Conservation (phyloP, 2,888 invertebrate species). For the Volucella zonaria region DNA sequence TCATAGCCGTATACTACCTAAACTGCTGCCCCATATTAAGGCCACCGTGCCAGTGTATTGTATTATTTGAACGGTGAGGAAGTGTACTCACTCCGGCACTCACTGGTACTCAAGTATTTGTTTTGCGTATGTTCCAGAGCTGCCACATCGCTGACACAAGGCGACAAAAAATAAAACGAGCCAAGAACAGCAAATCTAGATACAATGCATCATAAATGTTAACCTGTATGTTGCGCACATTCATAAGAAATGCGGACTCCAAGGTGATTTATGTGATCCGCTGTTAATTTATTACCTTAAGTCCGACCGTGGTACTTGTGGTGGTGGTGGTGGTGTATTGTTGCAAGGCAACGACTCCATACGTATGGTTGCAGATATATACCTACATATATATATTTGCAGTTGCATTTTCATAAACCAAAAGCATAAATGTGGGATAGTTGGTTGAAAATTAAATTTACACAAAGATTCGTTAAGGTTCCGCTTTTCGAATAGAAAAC, state of each 20-base stretch:
- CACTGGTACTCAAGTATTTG: conserved; percentile 22
- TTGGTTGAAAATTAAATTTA: conserved; percentile 56
- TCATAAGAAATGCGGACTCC: conserved; percentile 77
- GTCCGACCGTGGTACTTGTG: conserved; percentile 50
- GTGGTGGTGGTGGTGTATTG: conserved; percentile 46
- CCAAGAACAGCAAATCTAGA: conserved; percentile 47
- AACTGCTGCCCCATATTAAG: conserved; percentile 58
- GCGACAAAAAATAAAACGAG: conserved; percentile 52
- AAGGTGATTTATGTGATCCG: conserved; percentile 82
- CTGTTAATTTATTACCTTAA: conserved; percentile 80
- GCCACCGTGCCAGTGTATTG: conserved; percentile 65
- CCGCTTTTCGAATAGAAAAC: conserved; percentile 25
- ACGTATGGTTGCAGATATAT: conserved; percentile 27
- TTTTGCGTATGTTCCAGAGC: conserved; percentile 29
- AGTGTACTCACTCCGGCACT: conserved; percentile 2
- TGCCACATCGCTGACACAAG: conserved; percentile 52
- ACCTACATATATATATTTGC: background rate
- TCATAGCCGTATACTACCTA: background rate
- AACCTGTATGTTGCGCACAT: conserved; percentile 72
- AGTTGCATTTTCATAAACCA: conserved; percentile 2
- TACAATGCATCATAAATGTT: conserved; percentile 74
- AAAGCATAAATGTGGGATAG: conserved; percentile 20
- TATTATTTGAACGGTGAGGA: conserved; percentile 47
- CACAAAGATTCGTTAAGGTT: conserved; percentile 56
- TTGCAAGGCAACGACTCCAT: conserved; percentile 34